phyloP scores from a whole-genome alignment of 2,888 invertebrate genomes.

The Hoplodrina ambigua region DNA sequence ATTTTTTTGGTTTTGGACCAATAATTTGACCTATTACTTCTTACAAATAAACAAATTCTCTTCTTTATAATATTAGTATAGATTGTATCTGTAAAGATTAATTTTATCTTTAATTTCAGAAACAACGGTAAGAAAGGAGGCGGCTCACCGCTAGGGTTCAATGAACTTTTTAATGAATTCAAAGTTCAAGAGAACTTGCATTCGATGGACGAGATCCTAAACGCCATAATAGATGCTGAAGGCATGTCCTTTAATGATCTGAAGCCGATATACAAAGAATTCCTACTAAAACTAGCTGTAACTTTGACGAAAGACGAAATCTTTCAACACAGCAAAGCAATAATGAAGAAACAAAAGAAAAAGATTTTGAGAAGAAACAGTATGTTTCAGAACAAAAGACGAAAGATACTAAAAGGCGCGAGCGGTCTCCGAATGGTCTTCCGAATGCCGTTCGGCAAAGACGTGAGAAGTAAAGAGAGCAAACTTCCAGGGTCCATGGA shows the following conservation, averaged over 20 bases:
- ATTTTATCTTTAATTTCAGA: slow-evolving; percentile 73
- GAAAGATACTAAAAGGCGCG: slow-evolving; percentile 91
- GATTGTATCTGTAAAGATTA: not conserved
- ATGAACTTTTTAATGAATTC: slow-evolving; percentile 96
- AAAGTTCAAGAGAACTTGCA: slow-evolving; percentile 96
- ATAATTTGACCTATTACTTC: not conserved
- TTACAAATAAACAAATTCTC: no score
- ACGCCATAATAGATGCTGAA: slow-evolving; percentile 96
- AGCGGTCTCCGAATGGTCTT: slow-evolving; percentile 92
- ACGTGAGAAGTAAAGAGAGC: slow-evolving; percentile 78
- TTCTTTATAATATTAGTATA: no score
- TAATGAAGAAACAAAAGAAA: slow-evolving; percentile 96
- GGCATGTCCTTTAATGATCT: slow-evolving; percentile 98
- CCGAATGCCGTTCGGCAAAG: slow-evolving; percentile 90
- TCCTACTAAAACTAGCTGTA: slow-evolving; percentile 95
- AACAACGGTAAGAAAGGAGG: slow-evolving; percentile 92
- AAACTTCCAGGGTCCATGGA: slow-evolving; percentile 72
- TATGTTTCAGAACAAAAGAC: slow-evolving; percentile 89
- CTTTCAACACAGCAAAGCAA: slow-evolving; percentile 96
- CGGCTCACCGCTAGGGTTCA: slow-evolving; percentile 96
- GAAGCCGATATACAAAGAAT: slow-evolving; percentile 97
- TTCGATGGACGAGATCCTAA: slow-evolving; percentile 96
- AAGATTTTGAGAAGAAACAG: slow-evolving; percentile 91
- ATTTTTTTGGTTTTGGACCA: not conserved
- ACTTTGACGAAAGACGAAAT: slow-evolving; percentile 98